A percentile compares a stretch with the other conserved stretches of the same genome.
These are phyloP conservation scores for Pedetes capensis DNA, from an alignment of 2,113 vertebrate species.

Conservation along the genomic window DNA sequence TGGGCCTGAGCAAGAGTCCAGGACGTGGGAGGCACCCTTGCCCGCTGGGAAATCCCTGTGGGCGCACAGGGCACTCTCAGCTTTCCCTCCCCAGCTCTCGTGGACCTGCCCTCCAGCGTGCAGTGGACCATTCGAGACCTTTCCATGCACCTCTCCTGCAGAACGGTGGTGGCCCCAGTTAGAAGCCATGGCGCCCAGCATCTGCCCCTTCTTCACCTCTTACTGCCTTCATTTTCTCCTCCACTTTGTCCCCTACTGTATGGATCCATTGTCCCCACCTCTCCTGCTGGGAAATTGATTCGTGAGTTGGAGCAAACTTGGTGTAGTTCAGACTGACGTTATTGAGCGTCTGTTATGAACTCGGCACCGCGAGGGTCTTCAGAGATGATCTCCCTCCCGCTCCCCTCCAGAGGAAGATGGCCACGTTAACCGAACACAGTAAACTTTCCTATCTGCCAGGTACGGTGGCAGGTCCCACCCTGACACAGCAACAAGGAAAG, in stretches of 20 bases:
- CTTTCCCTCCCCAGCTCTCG: background rate
- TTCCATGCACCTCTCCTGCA: background rate
- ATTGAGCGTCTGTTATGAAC: background rate
- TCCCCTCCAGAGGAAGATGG: background rate
- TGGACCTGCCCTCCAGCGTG: background rate
- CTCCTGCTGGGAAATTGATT: background rate
- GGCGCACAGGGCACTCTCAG: background rate
- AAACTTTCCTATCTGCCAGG: rapidly evolving
- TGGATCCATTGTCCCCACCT: too few species aligned
- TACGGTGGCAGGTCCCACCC: rapidly evolving
- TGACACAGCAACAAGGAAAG: background rate
- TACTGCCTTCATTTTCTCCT: background rate
- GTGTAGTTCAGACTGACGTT: background rate
- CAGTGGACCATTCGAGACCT: background rate
- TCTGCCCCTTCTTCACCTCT: background rate
- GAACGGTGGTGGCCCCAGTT: background rate
- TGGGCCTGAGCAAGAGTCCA: too few species aligned
- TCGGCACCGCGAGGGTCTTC: background rate
- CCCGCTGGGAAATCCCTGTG: background rate
- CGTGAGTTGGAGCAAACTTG: background rate
- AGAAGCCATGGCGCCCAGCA: background rate
- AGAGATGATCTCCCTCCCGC: background rate
- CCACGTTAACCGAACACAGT: background rate
- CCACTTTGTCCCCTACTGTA: too few species aligned
- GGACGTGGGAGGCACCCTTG: background rate